Conservation (phyloP, 1,140 invertebrate genomes). For the Episyrphus balteatus region DNA sequence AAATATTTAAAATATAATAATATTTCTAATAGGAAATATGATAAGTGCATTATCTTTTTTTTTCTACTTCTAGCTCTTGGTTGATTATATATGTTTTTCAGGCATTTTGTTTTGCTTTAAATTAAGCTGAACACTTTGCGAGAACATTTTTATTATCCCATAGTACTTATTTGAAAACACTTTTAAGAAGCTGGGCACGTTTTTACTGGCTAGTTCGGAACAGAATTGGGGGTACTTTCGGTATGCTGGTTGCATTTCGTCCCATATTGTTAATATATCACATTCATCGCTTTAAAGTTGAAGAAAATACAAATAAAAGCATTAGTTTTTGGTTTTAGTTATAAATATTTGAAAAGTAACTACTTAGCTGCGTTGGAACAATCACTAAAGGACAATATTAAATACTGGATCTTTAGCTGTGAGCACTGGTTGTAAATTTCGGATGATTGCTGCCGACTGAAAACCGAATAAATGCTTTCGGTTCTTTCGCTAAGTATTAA, state of each 20-base stretch:
- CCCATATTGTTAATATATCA: conserved; percentile 31
- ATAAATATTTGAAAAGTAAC: conserved; percentile 4
- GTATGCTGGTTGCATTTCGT: conserved; percentile 31
- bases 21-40: too few species aligned
- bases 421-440: conserved; percentile 33
- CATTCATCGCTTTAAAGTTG: conserved; percentile 23
- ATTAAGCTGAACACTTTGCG: conserved; percentile 34
- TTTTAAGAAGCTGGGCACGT: conserved; percentile 32
- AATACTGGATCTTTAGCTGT: conserved; percentile 34
- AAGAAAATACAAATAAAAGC: not conserved
- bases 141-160: conserved; percentile 35
- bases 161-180: conserved; percentile 31
- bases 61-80: not conserved
- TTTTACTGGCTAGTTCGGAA: conserved; percentile 29
- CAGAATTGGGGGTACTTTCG: conserved; percentile 34
- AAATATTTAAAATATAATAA: too few species aligned
- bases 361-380: conserved; percentile 29
- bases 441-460: conserved; percentile 34
- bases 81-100: conserved; percentile 23
- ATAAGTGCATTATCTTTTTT: not conserved
- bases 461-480: conserved; percentile 31
- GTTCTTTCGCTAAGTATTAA: conserved; percentile 22
- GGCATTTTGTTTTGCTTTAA: conserved; percentile 33
- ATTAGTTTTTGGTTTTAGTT: not conserved
- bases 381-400: conserved; percentile 30